A percentile compares a stretch with the other conserved stretches of the same genome.
Evolutionary conservation across 2,888 invertebrate genomes (phyloP).

Genomic region (Loripinus fragilis): DNA sequence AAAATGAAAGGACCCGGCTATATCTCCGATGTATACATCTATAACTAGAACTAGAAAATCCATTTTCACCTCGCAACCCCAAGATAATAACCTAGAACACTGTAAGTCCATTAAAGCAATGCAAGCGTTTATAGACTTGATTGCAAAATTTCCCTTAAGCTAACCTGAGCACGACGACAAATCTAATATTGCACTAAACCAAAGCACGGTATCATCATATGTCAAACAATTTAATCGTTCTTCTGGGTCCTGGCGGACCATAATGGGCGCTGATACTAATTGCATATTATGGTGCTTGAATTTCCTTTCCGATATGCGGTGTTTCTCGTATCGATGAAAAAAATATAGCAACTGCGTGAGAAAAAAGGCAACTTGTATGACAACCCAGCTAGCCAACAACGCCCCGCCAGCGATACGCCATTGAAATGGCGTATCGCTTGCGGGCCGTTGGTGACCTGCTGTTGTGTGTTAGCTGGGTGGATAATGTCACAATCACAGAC

Average conservation of each 20-base stretch:
- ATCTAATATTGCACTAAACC: constrained; percentile 2
- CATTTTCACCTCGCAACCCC: neutral
- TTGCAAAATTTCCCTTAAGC: constrained; percentile 9
- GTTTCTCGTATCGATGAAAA: too few species aligned
- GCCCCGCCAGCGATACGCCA: too few species aligned
- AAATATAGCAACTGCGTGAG: too few species aligned
- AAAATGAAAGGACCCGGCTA: too few species aligned
- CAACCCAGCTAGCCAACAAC: too few species aligned
- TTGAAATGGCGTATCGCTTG: too few species aligned
- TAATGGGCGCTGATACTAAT: neutral
- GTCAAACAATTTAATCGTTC: neutral
- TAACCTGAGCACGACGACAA: neutral
- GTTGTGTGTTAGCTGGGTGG: too few species aligned
- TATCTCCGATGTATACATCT: too few species aligned
- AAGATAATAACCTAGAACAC: constrained; percentile 10
- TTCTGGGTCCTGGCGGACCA: neutral
- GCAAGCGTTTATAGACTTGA: neutral
- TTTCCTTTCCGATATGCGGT: neutral
- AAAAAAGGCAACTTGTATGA: too few species aligned
- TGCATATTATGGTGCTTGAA: neutral
- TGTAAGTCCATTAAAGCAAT: constrained; percentile 7
- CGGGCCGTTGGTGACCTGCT: too few species aligned
- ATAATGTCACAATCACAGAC: too few species aligned
- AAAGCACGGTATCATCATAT: neutral
- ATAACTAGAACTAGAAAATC: too few species aligned